Evolutionary conservation across 1,140 invertebrate species (phyloP), one percentile per base, ranked within the genome.

Genomic region (Aphelinus atriplicis): DNA sequence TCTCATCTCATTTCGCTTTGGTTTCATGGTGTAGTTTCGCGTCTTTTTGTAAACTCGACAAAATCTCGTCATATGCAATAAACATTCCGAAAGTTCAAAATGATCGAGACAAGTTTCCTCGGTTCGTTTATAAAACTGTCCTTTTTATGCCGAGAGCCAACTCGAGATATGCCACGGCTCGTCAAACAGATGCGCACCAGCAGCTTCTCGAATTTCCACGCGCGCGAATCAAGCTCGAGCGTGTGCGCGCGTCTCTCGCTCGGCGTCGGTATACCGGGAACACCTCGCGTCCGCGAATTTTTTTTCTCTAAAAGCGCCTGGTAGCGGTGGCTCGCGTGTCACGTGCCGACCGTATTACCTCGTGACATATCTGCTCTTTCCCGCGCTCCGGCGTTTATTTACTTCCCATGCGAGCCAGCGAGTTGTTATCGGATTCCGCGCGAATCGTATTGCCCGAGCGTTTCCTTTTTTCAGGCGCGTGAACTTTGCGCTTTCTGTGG

Each of bases 391-490:
- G 47, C 42, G 65, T 42, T 67, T 56, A 67, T 67, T 67, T 56
- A 67, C 65, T 67, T 67, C 42, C 43, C 65, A 67, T 43, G 65
- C 46, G 45, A 7, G 58, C 3, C 58, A 42, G 26, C 2, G 46
- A 47, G 46, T 3, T 47, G 61, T 82, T 80, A 78, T 82, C 77
- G 77, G 80, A 83, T 83, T 82, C 81, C 80, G 67, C 56, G 62
- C 79, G 80, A 80, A 75, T 80, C 77, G 65, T 69, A 79, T 79
- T 73, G 77, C 80, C 57, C 62, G 76, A 71, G 9, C 47, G 3
- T 50, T 62, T 1, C 68, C 5, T 50, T 71, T 71, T 71, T 71
- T n/a, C 70, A 57, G n/a, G 7, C 9, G 46, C 4, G 7, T 26
- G 6, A 50, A 47, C 47, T 69, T 26, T 45, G 42, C 10, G 66